Evolutionary conservation across 2,113 vertebrate species (phyloP).

Genomic region (Pardalotus punctatus): DNA sequence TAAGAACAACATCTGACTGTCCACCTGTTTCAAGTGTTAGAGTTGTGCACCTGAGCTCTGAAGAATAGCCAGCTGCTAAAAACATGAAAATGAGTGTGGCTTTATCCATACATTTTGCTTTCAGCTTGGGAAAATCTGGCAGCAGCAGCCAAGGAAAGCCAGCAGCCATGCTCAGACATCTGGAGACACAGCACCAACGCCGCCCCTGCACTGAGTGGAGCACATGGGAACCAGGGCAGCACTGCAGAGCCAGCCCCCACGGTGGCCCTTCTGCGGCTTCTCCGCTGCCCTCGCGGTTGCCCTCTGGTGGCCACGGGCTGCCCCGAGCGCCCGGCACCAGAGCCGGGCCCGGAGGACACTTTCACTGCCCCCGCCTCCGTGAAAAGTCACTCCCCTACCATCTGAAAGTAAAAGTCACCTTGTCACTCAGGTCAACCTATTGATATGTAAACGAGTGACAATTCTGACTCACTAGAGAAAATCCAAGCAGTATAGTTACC

Average conservation of each 20-base stretch:
- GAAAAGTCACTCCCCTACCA: not conserved
- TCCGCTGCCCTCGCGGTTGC: not conserved
- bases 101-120: accelerated
- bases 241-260: no score
- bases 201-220: accelerated
- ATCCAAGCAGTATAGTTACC: not conserved
- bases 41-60: not conserved
- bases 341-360: not conserved
- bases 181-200: not conserved
- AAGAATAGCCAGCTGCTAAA: not conserved
- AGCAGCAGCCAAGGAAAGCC: not conserved
- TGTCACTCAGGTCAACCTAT: not conserved
- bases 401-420: not conserved
- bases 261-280: accelerated
- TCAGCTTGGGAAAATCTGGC: not conserved
- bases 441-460: not conserved
- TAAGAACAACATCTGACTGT: not conserved
- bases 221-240: not conserved
- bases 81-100: accelerated
- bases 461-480: not conserved
- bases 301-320: not conserved
- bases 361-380: not conserved
- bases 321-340: not conserved
- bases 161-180: not conserved
- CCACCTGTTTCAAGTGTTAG: not conserved